These are phyloP conservation scores for Coreoperca whiteheadi DNA, from an alignment of 2,113 vertebrate species.

Conservation along the genomic window DNA sequence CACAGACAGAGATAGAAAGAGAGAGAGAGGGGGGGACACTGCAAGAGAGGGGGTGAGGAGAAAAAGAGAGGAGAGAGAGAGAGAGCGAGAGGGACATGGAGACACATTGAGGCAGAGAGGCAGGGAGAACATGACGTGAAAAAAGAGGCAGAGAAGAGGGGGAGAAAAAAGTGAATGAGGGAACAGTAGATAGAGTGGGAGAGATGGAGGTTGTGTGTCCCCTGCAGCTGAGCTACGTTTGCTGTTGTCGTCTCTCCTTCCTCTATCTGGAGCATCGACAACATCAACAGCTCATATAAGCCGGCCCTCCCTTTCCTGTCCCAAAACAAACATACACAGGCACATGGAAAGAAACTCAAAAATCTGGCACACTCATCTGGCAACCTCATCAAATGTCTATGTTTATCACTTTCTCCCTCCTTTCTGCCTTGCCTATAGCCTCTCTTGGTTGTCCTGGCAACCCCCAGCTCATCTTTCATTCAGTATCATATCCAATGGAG, in stretches of 20 bases:
- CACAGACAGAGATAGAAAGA: constrained; percentile 58
- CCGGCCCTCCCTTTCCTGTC: constrained; percentile 38
- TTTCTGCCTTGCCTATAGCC: constrained; percentile 65
- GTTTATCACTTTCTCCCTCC: constrained; percentile 15
- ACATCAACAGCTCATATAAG: constrained; percentile 22
- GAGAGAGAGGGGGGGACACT: constrained; percentile 13
- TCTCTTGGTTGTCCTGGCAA: constrained; percentile 86
- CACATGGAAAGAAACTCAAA: background rate
- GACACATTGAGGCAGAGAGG: constrained; percentile 31
- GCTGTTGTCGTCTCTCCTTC: constrained; percentile 18
- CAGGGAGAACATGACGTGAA: constrained; percentile 22
- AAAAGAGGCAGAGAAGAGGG: constrained; percentile 14
- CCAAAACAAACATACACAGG: constrained; percentile 18
- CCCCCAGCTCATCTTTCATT: constrained; percentile 75
- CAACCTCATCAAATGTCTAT: constrained; percentile 16
- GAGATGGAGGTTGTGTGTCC: constrained; percentile 19
- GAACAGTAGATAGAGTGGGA: constrained; percentile 15
- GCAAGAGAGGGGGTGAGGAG: constrained; percentile 30
- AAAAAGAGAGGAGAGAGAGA: background rate
- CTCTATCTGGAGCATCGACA: constrained; percentile 46
- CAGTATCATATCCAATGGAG: constrained; percentile 63
- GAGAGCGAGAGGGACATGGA: constrained; percentile 18
- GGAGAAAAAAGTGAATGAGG: constrained; percentile 25
- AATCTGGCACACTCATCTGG: background rate
- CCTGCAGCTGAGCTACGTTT: constrained; percentile 49